Evolutionary conservation across 2,113 vertebrate species (phyloP), one percentile per base, ranked within the genome.

Genomic region (Sterrhoptilus dennistouni): DNA sequence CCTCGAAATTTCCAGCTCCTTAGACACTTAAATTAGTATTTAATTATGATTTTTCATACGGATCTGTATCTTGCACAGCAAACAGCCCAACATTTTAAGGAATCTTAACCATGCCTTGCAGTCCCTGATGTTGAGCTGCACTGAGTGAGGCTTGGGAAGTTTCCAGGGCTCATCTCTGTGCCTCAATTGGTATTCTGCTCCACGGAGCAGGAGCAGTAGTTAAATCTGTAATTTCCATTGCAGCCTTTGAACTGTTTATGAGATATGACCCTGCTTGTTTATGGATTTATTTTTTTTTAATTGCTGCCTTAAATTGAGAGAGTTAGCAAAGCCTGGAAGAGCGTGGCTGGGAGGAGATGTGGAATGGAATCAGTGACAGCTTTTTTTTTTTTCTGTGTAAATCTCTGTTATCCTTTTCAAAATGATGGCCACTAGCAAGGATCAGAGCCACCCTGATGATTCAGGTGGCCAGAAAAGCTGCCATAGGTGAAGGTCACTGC

Each of bases 171-270:
- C 77, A 59, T 71, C 76, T 68, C 72, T 0, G 1, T 16, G 12
- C 23, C 59, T n/a, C 69, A n/a, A 33, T 18, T 89, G 78, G 35
- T 72, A 68, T 69, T 89, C 74, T 49, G 53, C 77, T 68, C 57
- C 87, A 36, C 1, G 12, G 6, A 54, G 54, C 15, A 77, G 12
- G 31, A 21, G 47, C 35, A 89, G 74, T 13, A 76, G n/a, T 72
- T 95, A 89, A 64, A 92, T 68, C 45, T 71, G 53, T 7, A 79
- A 87, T 87, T 91, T 91, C 83, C 87, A 76, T 4, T 61, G 50
- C 84, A 87, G 75, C 53, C 66, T 91, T 94, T 89, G 89, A 95
- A 94, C 52, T 60, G 35, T 57, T 93, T 83, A 79, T 64, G 47
- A 78, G 76, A 47, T 53, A 44, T 1, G 19, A 76, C n/a, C 69